Conservation (phyloP, 2,113 vertebrate genomes). For the Pleuronectes platessa region DNA sequence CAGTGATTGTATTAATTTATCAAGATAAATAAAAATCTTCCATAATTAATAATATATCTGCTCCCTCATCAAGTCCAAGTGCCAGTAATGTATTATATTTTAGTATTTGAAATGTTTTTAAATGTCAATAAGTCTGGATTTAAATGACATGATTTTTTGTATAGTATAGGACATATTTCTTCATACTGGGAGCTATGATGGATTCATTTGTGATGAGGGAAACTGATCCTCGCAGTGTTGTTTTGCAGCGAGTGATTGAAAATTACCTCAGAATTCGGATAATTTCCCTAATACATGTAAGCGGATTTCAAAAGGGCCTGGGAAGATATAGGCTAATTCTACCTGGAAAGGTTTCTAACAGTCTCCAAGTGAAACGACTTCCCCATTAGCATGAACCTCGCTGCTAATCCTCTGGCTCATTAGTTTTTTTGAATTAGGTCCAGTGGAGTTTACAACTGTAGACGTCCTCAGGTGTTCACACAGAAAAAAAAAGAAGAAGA, state of each 20-base stretch:
- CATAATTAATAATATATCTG: not conserved
- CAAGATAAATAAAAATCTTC: not conserved
- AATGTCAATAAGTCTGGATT: not conserved
- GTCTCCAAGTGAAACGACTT: slow-evolving; percentile 42
- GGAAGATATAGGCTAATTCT: slow-evolving; percentile 59
- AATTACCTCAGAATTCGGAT: slow-evolving; percentile 49
- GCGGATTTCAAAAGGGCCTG: slow-evolving; percentile 54
- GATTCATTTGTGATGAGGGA: not conserved
- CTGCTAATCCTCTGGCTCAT: slow-evolving; percentile 63
- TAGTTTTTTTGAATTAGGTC: slow-evolving; percentile 49
- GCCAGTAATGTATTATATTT: not conserved
- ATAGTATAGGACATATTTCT: not conserved
- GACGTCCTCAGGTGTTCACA: not conserved
- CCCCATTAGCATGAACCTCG: slow-evolving; percentile 48
- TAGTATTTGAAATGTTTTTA: not conserved
- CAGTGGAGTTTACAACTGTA: slow-evolving; percentile 38
- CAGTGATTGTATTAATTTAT: too few relatives aligned
- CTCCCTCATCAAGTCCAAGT: not conserved
- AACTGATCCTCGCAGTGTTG: slow-evolving; percentile 5
- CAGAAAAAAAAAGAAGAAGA: not conserved
- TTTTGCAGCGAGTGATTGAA: slow-evolving; percentile 37
- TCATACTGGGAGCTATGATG: not conserved
- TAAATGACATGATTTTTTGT: not conserved
- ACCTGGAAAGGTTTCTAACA: slow-evolving; percentile 52
- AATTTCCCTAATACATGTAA: slow-evolving; percentile 54